Base-by-base conservation (phyloP, 2,888 invertebrate species). In the Phortica magna region DNA sequence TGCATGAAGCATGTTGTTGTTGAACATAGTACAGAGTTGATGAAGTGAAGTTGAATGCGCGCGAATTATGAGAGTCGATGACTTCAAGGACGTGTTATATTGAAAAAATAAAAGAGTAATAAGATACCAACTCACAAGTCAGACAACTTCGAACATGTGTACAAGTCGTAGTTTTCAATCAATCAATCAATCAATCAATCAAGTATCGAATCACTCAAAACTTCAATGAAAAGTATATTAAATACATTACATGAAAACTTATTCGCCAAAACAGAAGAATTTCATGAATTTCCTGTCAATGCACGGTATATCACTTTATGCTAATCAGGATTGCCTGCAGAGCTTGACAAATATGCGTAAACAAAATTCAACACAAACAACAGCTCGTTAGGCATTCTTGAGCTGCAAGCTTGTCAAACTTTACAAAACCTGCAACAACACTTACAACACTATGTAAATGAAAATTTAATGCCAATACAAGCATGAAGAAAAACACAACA, bases 361-460 rank as follows among this genome's bases (percentile, higher is more conserved):
- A 12, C 1, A 2, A 48, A 48, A 12, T 14, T 1, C 48, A 48
- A 48, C 48, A 14, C 14, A 48, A 48, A 48, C 48, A 48, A 9
- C 48, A 48, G 5, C 48, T 48, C 48, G 48, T 48, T 48, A 48
- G 5, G 48, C 48, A 48, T 48, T 48, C 48, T 14, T 14, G 48
- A 48, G 48, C 14, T 48, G 48, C 14, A 31, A 12, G 48, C 48
- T 9, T 48, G 3, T 48, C 48, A 48, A 48, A 48, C 48, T 48
- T 48, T 48, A 48, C 48, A 48, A 2, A 48, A 48, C 48, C 48
- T 48, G 48, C 48, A 14, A 14, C 31, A 48, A 14, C 2, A 48
- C 48, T 59, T 59, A 17, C 57, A 59, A 59, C 17, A 61, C 59
- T 61, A 19, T 61, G 59, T 19, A 61, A 61, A 61, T 61, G 59